These are phyloP conservation scores for Coptodon bakossiorum DNA, from an alignment of 2,113 vertebrate species.

Conservation along the genomic window DNA sequence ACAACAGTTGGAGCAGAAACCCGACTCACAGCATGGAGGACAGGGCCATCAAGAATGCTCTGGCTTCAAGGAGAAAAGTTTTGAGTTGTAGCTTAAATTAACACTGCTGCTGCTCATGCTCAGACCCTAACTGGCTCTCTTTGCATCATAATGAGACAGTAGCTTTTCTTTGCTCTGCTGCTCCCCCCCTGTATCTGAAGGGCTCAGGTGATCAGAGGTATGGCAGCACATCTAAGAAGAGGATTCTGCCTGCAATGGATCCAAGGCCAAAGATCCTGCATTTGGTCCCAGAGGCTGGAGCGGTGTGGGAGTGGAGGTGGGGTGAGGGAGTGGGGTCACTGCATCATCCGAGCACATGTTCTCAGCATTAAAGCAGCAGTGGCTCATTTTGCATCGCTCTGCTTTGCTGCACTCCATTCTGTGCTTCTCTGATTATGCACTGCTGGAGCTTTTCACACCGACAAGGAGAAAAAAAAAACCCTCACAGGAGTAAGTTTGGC, in stretches of 20 bases:
- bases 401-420: slow-evolving; percentile 30
- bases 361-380: slow-evolving; percentile 25
- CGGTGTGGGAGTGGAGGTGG: neutral
- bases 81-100: neutral
- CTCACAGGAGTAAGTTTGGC: neutral
- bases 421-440: slow-evolving; percentile 42
- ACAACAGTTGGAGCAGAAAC: neutral
- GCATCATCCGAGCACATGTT: slow-evolving; percentile 30
- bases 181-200: neutral
- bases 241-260: neutral
- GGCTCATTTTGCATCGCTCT: slow-evolving; percentile 16
- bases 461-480: neutral
- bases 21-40: neutral
- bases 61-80: neutral
- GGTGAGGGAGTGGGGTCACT: neutral
- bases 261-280: neutral
- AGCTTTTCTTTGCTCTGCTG: neutral
- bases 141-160: neutral
- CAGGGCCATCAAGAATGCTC: neutral
- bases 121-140: neutral
- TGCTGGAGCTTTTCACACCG: neutral
- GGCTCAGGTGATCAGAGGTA: neutral
- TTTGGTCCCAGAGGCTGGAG: neutral
- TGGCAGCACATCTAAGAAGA: neutral
- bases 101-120: neutral